Percentiles rank a stretch among this genome's conserved stretches.
Evolutionary conservation across 2,888 invertebrate species (phyloP).

Genomic region (Patella depressa): DNA sequence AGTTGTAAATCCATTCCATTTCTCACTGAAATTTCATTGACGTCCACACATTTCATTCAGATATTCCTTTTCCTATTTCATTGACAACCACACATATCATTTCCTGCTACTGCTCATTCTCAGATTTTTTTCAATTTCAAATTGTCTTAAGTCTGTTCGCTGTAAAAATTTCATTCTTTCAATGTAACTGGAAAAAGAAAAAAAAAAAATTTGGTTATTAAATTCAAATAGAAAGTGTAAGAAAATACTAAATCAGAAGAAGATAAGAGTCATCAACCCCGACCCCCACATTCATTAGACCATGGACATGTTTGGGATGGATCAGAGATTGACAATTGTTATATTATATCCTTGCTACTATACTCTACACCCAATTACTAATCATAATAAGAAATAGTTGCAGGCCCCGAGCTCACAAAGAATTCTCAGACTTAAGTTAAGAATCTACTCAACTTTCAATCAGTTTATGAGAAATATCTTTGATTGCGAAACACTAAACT

Average conservation of each 20-base stretch:
- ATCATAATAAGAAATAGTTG: no score
- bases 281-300: no score
- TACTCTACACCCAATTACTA: no score
- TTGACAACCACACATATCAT: conserved; percentile 35
- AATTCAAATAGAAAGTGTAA: not conserved
- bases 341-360: no score
- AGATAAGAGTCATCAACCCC: not conserved
- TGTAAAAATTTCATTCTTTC: conserved; percentile 92
- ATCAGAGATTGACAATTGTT: no score
- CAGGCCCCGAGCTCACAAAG: no score
- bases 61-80: not conserved
- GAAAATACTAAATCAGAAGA: not conserved
- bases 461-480: no score
- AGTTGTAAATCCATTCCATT: no score
- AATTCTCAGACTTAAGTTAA: no score
- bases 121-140: conserved; percentile 89
- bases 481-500: no score
- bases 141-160: conserved; percentile 89
- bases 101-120: conserved; percentile 72
- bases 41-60: conserved; percentile 37
- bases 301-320: no score
- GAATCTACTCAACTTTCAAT: no score
- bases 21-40: not conserved
- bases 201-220: conserved; percentile 4
- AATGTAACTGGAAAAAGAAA: conserved; percentile 77